A percentile compares a stretch with the other conserved stretches of the same genome.
These are phyloP conservation scores for Allobates femoralis DNA, from an alignment of 2,797 vertebrate genomes.

Conservation along the genomic window DNA sequence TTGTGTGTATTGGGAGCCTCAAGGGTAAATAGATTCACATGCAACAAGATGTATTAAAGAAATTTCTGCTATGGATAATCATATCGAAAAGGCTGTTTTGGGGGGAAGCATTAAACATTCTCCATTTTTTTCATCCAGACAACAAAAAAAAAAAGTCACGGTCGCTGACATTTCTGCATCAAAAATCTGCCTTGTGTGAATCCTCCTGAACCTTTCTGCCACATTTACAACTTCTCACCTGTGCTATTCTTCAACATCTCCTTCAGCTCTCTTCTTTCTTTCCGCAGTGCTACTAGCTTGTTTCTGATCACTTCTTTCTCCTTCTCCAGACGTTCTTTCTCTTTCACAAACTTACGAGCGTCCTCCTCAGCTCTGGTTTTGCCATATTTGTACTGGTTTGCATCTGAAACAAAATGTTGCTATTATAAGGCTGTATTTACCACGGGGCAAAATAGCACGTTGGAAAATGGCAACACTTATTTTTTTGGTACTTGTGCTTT, in stretches of 20 bases:
- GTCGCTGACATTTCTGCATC: too few species aligned
- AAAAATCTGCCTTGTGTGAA: too few species aligned
- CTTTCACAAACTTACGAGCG: slow-evolving; percentile 84
- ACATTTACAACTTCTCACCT: slow-evolving; percentile 73
- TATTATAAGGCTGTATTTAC: background rate
- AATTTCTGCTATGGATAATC: too few species aligned
- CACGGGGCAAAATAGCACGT: background rate
- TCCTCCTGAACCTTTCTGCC: background rate
- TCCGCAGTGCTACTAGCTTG: slow-evolving; percentile 80
- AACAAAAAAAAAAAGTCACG: too few species aligned
- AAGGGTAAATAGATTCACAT: too few species aligned
- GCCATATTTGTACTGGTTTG: slow-evolving; percentile 93
- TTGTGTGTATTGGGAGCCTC: too few species aligned
- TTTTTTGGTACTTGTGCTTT: background rate
- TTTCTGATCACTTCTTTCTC: slow-evolving; percentile 87
- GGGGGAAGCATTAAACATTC: too few species aligned
- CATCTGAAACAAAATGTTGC: slow-evolving; percentile 74
- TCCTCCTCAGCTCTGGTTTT: slow-evolving; percentile 97
- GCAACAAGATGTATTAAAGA: too few species aligned
- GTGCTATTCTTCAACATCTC: slow-evolving; percentile 81
- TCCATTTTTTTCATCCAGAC: too few species aligned
- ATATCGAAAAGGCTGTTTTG: too few species aligned
- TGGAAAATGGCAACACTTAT: background rate
- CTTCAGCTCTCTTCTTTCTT: slow-evolving; percentile 86
- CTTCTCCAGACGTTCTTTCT: slow-evolving; percentile 93